Percentiles rank a stretch among this genome's conserved stretches.
phyloP scores from a whole-genome alignment of 2,888 invertebrate genomes.

The Nemurella pictetii region DNA sequence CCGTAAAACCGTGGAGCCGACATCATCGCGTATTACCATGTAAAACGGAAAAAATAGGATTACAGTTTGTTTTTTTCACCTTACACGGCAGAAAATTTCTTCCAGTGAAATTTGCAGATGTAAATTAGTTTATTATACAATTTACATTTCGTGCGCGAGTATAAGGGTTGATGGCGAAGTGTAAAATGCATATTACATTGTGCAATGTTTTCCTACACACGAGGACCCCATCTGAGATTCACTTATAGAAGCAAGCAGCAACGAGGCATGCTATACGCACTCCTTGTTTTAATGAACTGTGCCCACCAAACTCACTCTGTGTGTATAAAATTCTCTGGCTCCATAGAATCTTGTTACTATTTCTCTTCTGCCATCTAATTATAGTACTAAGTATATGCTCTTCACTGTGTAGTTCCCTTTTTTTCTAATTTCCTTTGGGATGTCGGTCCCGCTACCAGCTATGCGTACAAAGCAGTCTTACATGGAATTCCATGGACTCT shows the following conservation, averaged over 20 bases:
- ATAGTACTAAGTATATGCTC: not conserved
- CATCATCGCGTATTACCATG: not conserved
- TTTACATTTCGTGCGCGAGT: not conserved
- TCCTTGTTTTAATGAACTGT: too few species aligned
- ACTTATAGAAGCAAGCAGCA: too few species aligned
- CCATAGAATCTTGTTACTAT: not conserved
- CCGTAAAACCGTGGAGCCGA: not conserved
- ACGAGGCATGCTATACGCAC: too few species aligned
- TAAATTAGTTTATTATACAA: not conserved
- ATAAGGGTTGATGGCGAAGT: too few species aligned
- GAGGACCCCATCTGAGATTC: too few species aligned
- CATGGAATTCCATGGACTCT: not conserved
- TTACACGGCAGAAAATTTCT: not conserved
- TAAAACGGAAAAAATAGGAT: not conserved
- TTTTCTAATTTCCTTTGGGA: not conserved
- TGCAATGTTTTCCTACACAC: too few species aligned
- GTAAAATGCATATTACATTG: too few species aligned
- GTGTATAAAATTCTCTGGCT: too few species aligned
- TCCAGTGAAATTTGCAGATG: not conserved
- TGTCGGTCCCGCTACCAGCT: not conserved
- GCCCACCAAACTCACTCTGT: too few species aligned
- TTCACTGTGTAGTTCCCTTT: not conserved
- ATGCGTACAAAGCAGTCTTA: not conserved
- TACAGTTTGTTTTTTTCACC: not conserved
- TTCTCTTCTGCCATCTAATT: not conserved